Percentiles rank a stretch among this genome's conserved stretches.
phyloP scores from a whole-genome alignment of 35 echinoderm and acorn worm genomes.

The Nesometra sesokonis region DNA sequence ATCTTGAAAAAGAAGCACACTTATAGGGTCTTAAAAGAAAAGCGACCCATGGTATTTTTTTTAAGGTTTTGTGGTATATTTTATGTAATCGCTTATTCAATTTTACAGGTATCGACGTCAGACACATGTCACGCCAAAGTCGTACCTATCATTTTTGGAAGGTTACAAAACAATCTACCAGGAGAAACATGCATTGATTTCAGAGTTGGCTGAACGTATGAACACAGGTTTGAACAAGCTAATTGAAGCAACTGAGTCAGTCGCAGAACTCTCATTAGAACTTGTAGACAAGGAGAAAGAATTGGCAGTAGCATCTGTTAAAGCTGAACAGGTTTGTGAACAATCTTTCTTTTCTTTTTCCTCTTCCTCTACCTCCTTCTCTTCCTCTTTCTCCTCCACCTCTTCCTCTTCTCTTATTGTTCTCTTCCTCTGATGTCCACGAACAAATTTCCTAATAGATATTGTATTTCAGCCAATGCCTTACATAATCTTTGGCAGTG shows the following conservation, averaged over 20 bases:
- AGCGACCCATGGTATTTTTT: too few species aligned
- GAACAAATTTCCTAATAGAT: too few species aligned
- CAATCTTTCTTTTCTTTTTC: not conserved
- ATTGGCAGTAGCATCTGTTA: constrained; percentile 72
- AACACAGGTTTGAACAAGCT: constrained; percentile 98
- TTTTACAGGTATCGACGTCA: constrained; percentile 79
- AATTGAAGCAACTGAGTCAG: constrained; percentile 92
- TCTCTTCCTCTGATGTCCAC: not conserved
- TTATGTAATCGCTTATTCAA: too few species aligned
- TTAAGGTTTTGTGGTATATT: too few species aligned
- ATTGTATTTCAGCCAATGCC: too few species aligned
- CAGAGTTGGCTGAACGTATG: constrained; percentile 86
- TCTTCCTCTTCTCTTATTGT: not conserved
- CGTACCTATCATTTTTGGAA: constrained; percentile 94
- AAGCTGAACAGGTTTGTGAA: constrained; percentile 86
- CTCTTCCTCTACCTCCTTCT: not conserved
- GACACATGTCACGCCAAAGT: constrained; percentile 97
- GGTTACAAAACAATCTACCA: constrained; percentile 90
- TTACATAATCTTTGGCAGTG: too few species aligned
- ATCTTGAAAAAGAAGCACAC: too few species aligned
- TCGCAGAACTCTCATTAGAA: constrained; percentile 70
- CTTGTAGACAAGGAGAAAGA: constrained; percentile 97
- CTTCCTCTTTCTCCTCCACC: not conserved
- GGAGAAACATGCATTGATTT: constrained; percentile 69
- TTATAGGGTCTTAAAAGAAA: too few species aligned